A percentile compares a stretch with the other conserved stretches of the same genome.
Conservation (phyloP, 1,140 invertebrate genomes). For the Drosophila nigromelanica region DNA sequence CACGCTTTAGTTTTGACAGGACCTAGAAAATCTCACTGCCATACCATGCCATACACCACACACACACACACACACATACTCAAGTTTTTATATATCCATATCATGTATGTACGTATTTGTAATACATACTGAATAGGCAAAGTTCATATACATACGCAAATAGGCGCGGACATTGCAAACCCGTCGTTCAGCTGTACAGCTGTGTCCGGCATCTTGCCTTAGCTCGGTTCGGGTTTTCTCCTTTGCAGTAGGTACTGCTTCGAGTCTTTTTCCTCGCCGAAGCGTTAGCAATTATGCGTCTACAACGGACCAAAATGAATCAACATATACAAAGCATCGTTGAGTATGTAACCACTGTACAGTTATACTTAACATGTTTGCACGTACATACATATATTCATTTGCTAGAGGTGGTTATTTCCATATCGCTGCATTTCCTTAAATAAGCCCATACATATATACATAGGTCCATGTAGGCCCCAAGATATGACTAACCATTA, state of each 20-base stretch:
- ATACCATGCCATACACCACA: not conserved
- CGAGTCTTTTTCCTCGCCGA: conserved; percentile 15
- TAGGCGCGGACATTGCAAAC: conserved; percentile 24
- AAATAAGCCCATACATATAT: too few relatives aligned
- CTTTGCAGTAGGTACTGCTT: conserved; percentile 28
- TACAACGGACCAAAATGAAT: not conserved
- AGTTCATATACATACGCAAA: conserved; percentile 29
- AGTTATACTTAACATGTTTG: not conserved
- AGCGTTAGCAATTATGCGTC: conserved; percentile 64
- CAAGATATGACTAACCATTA: too few relatives aligned
- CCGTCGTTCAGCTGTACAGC: conserved; percentile 55
- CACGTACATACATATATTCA: too few relatives aligned
- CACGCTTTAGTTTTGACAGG: conserved; percentile 80
- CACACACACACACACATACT: conserved; percentile 11
- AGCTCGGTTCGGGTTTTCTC: conserved; percentile 47
- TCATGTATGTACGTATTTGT: conserved; percentile 10
- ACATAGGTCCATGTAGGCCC: too few relatives aligned
- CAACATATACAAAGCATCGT: not conserved
- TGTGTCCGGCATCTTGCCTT: conserved; percentile 68
- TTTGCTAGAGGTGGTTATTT: not conserved
- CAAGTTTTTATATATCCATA: conserved; percentile 33
- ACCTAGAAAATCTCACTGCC: conserved; percentile 57
- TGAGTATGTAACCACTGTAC: not conserved
- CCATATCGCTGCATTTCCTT: too few relatives aligned
- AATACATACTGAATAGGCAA: conserved; percentile 38